Evolutionary conservation across 1,140 invertebrate genomes (phyloP), one percentile per base, ranked within the genome.

Genomic region (Rhagoletis pomonella): DNA sequence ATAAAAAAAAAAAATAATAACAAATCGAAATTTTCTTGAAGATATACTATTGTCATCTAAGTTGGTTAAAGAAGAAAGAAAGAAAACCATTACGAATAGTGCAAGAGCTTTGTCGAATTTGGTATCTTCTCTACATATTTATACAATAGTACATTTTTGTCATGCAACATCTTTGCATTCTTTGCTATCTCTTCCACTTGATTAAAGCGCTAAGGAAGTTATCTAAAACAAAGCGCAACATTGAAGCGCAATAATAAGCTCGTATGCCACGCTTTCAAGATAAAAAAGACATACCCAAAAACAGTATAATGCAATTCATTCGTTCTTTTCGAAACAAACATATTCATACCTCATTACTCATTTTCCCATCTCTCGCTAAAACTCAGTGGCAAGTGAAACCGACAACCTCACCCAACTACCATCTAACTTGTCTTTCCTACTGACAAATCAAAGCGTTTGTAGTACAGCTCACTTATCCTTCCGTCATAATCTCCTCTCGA

Each of bases 381-480:
- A 4, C 60, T 62, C 12, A 17, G 60, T 62, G 5, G 50, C 7
- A 62, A 62, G 9, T 17, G 17, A 4, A 14, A 14, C 4, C 9
- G 9, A 17, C 4, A 17, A 7, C n/a, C 5, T 0, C 4, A 14
- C 60, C 4, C 60, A 17, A 14, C 60, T 62, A 7, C 6, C 19
- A 19, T 12, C 19, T 81, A 47, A 55, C 73, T 29, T 81, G 44
- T 5, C n/a, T 58, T 81, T 81, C n/a, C 73, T 19, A 58, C 39
- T 77, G 44, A n/a, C 14, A 77, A 77, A 50, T 81, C 47, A 81
- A 55, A 81, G 44, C 10, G 73, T 9, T 81, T 81, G 47, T 55
- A 47, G 47, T 55, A 47, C 47, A 14, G 44, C 47, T 81, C n/a
- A 81, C 7, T 81, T 81, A 81, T 81, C 17, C 44, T 81, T 55